Base-by-base conservation (phyloP, 2,113 vertebrate species). In the Falcunculus frontatus region DNA sequence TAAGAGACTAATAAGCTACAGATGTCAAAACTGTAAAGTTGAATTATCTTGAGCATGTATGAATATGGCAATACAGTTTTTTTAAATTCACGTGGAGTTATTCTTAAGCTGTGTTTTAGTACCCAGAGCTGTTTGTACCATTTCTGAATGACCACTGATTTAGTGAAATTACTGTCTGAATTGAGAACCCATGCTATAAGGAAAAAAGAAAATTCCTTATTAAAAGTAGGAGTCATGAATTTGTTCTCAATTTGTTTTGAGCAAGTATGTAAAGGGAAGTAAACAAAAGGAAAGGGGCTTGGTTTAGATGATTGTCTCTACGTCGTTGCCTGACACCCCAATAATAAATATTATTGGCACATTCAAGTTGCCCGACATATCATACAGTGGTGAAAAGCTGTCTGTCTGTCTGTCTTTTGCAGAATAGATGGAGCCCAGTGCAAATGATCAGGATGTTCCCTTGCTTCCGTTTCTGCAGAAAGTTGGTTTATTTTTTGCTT, bases 11-110 rank as follows among this genome's bases (percentile, higher is more conserved):
- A 93, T 96, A 94, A 96, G 90, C 85, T 94, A 49, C 95, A 88
- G 53, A 57, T 90, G 95, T 94, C 96, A 96, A 93, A 95, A 92
- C 96, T 92, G 85, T 84, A 95, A 95, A 88, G 64, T 6, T 70
- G 76, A 86, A 77, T 77, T 86, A 89, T 89, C 55, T 79, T 53
- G 64, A 81, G 64, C 30, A 3, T 73, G 49, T 42, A 23, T 59
- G 68, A 94, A 76, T 90, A 37, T 44, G 74, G 50, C 73, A 63
- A 10, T 59, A 10, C 29, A 3, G 9, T 37, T 44, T 93, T 84
- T 63, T 76, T 11, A 2, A 52, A 55, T 26, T 85, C 3, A 0
- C 8, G 14, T 49, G 46, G 30, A 85, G 26, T 67, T 78, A 30
- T 56, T 94, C 16, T 57, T 78, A 64, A 75, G 25, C 21, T 39